Evolutionary conservation across 2,113 vertebrate genomes (phyloP).

Genomic region (Megaceryle maxima): DNA sequence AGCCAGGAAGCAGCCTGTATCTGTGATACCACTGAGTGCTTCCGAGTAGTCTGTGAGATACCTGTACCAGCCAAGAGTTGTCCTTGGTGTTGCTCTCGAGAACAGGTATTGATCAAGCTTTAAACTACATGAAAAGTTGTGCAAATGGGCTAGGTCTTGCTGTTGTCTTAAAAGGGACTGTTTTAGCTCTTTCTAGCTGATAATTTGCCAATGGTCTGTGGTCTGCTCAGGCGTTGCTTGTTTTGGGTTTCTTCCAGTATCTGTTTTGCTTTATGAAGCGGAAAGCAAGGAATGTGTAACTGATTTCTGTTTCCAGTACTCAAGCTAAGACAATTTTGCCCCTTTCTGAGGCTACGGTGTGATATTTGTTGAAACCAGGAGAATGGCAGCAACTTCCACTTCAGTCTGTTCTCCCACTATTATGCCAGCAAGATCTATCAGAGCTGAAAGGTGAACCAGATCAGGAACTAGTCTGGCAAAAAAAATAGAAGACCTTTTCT

Average conservation of each 20-base stretch:
- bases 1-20: background rate
- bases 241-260: conserved; percentile 33
- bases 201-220: background rate
- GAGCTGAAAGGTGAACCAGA: background rate
- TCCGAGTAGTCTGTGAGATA: fast-evolving
- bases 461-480: background rate
- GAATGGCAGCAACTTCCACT: background rate
- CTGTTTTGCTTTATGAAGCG: conserved; percentile 27
- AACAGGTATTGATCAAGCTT: background rate
- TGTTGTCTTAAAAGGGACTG: background rate
- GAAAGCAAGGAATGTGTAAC: conserved; percentile 22
- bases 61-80: background rate
- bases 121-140: background rate
- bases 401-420: background rate
- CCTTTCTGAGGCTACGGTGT: background rate
- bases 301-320: conserved; percentile 17
- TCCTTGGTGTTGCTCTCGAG: background rate
- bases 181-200: background rate
- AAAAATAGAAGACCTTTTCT: background rate
- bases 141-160: background rate
- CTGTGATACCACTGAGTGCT: background rate
- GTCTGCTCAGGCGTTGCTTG: background rate
- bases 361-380: background rate
- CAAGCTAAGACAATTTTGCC: background rate
- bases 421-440: background rate